A percentile compares a stretch with the other conserved stretches of the same genome.
Conservation (phyloP, 2,113 vertebrate species). For the Centrocercus urophasianus region DNA sequence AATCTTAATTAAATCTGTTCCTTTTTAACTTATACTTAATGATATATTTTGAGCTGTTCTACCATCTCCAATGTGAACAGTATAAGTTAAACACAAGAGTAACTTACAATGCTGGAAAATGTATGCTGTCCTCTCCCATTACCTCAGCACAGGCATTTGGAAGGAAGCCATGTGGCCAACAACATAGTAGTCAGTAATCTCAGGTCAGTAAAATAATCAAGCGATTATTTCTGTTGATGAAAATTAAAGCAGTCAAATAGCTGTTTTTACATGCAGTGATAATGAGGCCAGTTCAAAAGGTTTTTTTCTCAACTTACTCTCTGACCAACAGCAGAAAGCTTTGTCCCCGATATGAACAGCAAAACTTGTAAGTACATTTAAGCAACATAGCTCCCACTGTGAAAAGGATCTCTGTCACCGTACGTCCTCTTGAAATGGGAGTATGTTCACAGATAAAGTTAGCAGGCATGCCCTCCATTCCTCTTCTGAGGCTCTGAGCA, state of each 20-base stretch:
- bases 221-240: background rate
- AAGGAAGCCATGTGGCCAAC: accelerated
- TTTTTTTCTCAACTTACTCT: background rate
- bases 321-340: background rate
- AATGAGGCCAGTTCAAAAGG: background rate
- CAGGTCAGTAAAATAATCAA: background rate
- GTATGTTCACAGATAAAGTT: background rate
- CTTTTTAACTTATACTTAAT: background rate
- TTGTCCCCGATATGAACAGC: background rate
- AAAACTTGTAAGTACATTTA: background rate
- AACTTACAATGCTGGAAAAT: background rate
- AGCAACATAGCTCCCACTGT: background rate
- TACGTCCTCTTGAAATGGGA: background rate
- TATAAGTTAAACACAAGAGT: background rate
- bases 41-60: background rate
- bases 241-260: background rate
- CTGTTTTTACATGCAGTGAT: background rate
- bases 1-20: background rate
- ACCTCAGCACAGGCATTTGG: background rate
- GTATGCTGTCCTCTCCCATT: background rate
- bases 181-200: background rate
- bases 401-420: background rate
- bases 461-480: background rate
- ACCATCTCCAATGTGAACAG: background rate
- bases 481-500: background rate